These are phyloP conservation scores for Limosa lapponica DNA, from an alignment of 2,797 vertebrate species.

Conservation along the genomic window DNA sequence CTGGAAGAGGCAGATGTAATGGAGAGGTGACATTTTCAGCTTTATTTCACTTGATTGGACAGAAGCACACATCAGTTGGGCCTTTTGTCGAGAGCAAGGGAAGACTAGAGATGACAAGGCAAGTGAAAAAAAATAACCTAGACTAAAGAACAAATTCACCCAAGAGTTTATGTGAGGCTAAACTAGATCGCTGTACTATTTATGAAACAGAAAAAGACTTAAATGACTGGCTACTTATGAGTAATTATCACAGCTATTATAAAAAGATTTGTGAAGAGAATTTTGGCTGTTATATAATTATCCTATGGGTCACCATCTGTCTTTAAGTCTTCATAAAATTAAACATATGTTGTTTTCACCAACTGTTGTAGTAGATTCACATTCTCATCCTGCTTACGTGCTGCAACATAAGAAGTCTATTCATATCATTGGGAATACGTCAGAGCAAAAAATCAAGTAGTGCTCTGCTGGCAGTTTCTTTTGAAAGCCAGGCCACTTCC, in stretches of 20 bases:
- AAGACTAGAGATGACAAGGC: background rate
- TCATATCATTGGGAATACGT: background rate
- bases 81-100: background rate
- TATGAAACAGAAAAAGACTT: background rate
- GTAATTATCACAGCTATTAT: constrained; percentile 46
- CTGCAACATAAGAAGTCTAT: constrained; percentile 22
- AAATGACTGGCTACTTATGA: constrained; percentile 39
- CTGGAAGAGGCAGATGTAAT: background rate
- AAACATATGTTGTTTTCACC: constrained; percentile 71
- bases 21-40: background rate
- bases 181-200: background rate
- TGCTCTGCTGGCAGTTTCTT: background rate
- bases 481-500: background rate
- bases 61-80: background rate
- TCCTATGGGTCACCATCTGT: constrained; percentile 72
- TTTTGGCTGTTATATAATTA: constrained; percentile 64
- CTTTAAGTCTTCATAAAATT: constrained; percentile 67
- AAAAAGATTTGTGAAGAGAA: constrained; percentile 64
- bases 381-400: constrained; percentile 11
- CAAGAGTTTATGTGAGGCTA: background rate
- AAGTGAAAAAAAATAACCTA: background rate
- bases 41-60: background rate
- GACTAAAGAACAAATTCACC: background rate
- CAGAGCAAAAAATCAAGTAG: background rate
- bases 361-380: constrained; percentile 27